Percentiles rank a stretch among this genome's conserved stretches.
Evolutionary conservation across 2,888 invertebrate genomes (phyloP).

Genomic region (Mimumesa dahlbomi): DNA sequence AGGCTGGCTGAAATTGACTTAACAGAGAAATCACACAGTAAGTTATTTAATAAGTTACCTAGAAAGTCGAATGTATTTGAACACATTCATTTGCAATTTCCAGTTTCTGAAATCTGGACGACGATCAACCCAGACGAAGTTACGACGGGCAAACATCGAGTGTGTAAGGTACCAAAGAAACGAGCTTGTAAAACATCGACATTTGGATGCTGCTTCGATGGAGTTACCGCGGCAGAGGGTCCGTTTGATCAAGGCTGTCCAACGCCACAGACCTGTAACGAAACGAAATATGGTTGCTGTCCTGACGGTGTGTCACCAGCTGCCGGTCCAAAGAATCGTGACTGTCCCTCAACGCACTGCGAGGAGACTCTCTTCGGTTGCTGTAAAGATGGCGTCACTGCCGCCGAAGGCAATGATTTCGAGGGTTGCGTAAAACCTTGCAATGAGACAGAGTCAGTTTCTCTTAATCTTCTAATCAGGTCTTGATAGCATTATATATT

Average conservation of each 20-base stretch:
- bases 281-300: constrained; percentile 90
- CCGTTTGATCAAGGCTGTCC: constrained; percentile 91
- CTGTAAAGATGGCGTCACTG: constrained; percentile 89
- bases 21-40: constrained; percentile 69
- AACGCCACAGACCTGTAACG: constrained; percentile 87
- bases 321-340: constrained; percentile 85
- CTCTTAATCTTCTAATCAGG: not conserved
- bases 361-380: constrained; percentile 92
- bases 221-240: constrained; percentile 88
- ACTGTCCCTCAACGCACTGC: constrained; percentile 89
- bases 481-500: not conserved
- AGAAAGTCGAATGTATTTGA: too few relatives aligned
- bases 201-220: constrained; percentile 94
- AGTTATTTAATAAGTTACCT: constrained; percentile 25
- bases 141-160: constrained; percentile 79
- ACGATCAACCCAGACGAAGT: constrained; percentile 82
- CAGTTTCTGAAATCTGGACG: constrained; percentile 81
- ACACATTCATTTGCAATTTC: constrained; percentile 7
- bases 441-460: constrained; percentile 81
- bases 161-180: constrained; percentile 84
- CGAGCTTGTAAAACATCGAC: constrained; percentile 84
- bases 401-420: constrained; percentile 90
- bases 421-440: constrained; percentile 90
- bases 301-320: constrained; percentile 91
- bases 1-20: constrained; percentile 64